phyloP scores from a whole-genome alignment of 1,140 invertebrate genomes.

The Physella acuta region DNA sequence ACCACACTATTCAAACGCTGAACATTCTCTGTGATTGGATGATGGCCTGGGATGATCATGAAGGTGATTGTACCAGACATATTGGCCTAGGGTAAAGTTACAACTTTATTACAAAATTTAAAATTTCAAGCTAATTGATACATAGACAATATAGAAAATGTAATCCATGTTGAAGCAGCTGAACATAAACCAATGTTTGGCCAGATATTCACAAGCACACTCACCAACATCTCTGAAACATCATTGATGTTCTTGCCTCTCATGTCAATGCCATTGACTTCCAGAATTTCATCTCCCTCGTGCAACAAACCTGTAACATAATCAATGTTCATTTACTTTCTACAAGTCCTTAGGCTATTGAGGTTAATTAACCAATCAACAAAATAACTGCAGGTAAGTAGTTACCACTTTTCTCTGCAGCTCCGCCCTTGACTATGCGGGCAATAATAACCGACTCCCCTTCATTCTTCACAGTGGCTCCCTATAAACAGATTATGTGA shows the following conservation, averaged over 20 bases:
- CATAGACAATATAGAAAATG: too few species aligned
- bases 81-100: conserved; percentile 70
- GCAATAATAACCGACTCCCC: conserved; percentile 87
- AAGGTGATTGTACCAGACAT: conserved; percentile 93
- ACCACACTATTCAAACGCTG: conserved; percentile 34
- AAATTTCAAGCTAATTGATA: too few species aligned
- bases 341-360: too few species aligned
- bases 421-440: conserved; percentile 90
- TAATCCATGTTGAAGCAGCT: too few species aligned
- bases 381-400: too few species aligned
- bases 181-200: too few species aligned
- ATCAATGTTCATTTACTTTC: too few species aligned
- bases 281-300: conserved; percentile 94
- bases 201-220: too few species aligned
- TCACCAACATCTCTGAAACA: conserved; percentile 87
- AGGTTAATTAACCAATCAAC: too few species aligned
- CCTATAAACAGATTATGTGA: conserved; percentile 58
- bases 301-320: conserved; percentile 75
- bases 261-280: conserved; percentile 94
- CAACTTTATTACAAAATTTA: too few species aligned
- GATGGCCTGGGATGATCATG: conserved; percentile 75
- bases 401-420: conserved; percentile 83
- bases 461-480: conserved; percentile 87
- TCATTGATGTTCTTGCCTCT: conserved; percentile 95
- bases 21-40: conserved; percentile 27